phyloP scores from a whole-genome alignment of 1,140 invertebrate species.

The Penaeus indicus region DNA sequence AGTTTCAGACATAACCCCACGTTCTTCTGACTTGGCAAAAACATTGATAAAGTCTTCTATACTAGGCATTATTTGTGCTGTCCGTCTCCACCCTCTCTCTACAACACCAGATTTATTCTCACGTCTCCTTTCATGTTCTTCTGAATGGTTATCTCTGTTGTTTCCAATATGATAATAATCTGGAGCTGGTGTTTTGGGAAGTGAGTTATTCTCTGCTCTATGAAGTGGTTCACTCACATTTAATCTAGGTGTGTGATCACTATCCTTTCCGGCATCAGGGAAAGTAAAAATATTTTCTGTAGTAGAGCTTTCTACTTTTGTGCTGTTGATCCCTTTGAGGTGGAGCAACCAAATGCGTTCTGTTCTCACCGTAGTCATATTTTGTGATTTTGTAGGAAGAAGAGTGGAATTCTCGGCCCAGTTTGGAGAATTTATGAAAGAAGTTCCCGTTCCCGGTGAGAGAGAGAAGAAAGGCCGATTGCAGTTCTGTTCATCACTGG shows the following conservation, averaged over 20 bases:
- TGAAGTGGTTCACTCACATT: background rate
- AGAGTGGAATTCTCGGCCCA: conserved; percentile 12
- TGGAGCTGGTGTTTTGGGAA: background rate
- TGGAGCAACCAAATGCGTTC: conserved; percentile 31
- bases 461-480: conserved; percentile 65
- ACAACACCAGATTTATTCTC: conserved; percentile 37
- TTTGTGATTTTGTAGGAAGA: conserved; percentile 1
- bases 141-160: background rate
- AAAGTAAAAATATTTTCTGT: background rate
- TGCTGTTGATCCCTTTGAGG: conserved; percentile 28
- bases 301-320: conserved; percentile 21
- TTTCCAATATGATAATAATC: background rate
- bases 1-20: conserved; percentile 27
- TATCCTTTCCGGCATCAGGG: too few relatives aligned
- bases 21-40: conserved; percentile 13
- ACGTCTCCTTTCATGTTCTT: background rate
- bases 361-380: conserved; percentile 29
- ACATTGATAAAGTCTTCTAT: conserved; percentile 52
- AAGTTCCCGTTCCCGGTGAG: conserved; percentile 65
- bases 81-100: conserved; percentile 59
- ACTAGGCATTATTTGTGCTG: conserved; percentile 61
- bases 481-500: conserved; percentile 82
- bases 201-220: background rate
- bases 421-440: conserved; percentile 59
- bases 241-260: too few relatives aligned